These are phyloP conservation scores for Bungarus multicinctus DNA, from an alignment of 2,113 vertebrate species.

Conservation along the genomic window DNA sequence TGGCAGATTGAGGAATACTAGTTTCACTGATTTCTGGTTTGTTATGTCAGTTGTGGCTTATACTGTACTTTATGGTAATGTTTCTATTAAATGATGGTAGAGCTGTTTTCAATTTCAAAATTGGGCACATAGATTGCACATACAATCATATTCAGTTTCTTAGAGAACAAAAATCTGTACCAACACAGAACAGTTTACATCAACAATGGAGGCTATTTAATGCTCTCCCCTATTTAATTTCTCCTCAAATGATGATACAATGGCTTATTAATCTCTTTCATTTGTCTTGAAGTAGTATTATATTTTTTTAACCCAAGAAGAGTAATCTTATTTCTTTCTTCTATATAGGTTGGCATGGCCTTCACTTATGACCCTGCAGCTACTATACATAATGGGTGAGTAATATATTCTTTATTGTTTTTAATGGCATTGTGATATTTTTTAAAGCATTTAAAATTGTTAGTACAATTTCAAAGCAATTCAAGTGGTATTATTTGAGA, in stretches of 20 bases:
- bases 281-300: not conserved
- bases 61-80: not conserved
- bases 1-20: not conserved
- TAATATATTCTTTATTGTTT: constrained; percentile 49
- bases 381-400: constrained; percentile 98
- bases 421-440: constrained; percentile 1
- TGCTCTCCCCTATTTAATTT: constrained; percentile 25
- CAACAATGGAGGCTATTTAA: constrained; percentile 20
- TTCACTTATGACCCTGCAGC: constrained; percentile 92
- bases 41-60: not conserved
- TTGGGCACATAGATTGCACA: not conserved
- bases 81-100: not conserved
- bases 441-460: not conserved
- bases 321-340: constrained; percentile 56
- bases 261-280: not conserved
- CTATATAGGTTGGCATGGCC: constrained; percentile 90
- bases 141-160: constrained; percentile 29
- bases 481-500: constrained; percentile 38
- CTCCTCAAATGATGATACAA: not conserved
- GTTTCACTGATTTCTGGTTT: not conserved
- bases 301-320: constrained; percentile 27
- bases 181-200: not conserved
- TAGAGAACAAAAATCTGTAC: not conserved
- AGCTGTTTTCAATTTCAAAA: not conserved
- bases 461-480: constrained; percentile 29